Base-by-base conservation (phyloP, 2,113 vertebrate genomes). In the Thymallus thymallus region DNA sequence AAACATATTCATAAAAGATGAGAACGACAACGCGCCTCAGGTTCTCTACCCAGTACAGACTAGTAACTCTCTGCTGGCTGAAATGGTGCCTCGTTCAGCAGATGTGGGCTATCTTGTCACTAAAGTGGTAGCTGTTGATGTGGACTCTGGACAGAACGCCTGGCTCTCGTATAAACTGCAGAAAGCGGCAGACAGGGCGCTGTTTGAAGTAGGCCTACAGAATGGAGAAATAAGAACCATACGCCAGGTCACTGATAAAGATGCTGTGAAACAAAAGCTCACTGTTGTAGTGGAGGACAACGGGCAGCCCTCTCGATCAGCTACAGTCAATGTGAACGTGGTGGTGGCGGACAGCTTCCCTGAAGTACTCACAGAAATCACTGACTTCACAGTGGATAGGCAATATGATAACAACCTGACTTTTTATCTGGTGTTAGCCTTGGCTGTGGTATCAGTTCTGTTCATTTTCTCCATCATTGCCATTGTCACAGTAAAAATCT, bases 141-240 rank as follows among this genome's bases (percentile, higher is more conserved):
- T 80, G 78, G 78, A 80, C 78, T 76, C 78, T 66, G 74, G 78
- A 61, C 78, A 80, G 74, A 80, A 79, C 63, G 69, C 77, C 41
- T 79, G 77, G 77, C 73, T 79, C 62, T 79, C 77, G 26, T 79
- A 79, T 70, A 80, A 73, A 73, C 74, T 80, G 30, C 74, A 76
- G 30, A 80, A 80, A 66, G 48, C 66, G 20, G 24, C 74, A 69
- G 78, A 76, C 70, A 73, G 78, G 22, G 74, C 78, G n/a, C 60
- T 80, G 70, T 80, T 80, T 76, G 74, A 73, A 30, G 74, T 80
- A 30, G 78, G 78, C 20, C 35, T 69, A 35, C 78, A 80, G 66
- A 80, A 80, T 73, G 78, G 78, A 65, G 78, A 80, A 65, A 80
- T 80, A 69, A 80, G 74, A 75, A 79, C 77, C 16, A 68, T 76